These are phyloP conservation scores for Saccopteryx leptura DNA, from an alignment of 2,113 vertebrate species.

Conservation along the genomic window DNA sequence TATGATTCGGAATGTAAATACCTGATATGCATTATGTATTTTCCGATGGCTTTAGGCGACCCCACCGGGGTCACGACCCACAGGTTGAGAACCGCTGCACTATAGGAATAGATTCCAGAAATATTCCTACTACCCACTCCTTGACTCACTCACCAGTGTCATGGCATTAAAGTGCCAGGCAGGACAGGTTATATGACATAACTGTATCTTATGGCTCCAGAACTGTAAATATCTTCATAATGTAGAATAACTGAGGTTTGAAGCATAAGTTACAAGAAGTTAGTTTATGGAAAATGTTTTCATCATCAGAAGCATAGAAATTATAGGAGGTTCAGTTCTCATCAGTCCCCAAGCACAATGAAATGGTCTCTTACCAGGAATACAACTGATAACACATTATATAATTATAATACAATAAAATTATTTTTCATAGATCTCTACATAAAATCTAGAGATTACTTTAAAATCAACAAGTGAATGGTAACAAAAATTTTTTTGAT, in stretches of 20 bases:
- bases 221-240: not conserved
- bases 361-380: not conserved
- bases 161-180: not conserved
- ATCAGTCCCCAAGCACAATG: not conserved
- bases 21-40: too few relatives aligned
- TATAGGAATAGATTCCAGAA: conserved; percentile 28
- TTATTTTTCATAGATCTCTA: not conserved
- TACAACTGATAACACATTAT: not conserved
- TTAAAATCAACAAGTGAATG: not conserved
- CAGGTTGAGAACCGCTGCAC: too few relatives aligned
- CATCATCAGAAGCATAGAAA: not conserved
- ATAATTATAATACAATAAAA: conserved; percentile 13
- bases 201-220: not conserved
- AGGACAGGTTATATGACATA: not conserved
- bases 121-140: not conserved
- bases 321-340: not conserved
- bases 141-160: not conserved
- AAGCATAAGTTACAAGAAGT: not conserved
- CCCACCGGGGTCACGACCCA: too few relatives aligned
- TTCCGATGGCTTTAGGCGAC: too few relatives aligned
- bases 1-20: too few relatives aligned
- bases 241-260: not conserved
- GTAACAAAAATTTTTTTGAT: not conserved
- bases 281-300: not conserved
- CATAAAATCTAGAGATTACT: conserved; percentile 41